Base-by-base conservation (phyloP, 2,888 invertebrate species). In the Diadegma fenestrale region DNA sequence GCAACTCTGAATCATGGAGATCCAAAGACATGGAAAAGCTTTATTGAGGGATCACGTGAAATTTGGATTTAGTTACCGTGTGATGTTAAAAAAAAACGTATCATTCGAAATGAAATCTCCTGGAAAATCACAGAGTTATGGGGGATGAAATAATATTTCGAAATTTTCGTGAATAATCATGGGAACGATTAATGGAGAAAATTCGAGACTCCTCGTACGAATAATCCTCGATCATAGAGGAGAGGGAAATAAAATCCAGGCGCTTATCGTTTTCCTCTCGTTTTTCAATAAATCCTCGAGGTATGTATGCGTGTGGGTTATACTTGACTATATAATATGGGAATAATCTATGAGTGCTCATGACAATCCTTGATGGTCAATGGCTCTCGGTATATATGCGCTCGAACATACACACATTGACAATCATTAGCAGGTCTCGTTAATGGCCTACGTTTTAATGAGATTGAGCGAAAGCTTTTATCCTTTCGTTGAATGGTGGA, bases 401-500 rank as follows among this genome's bases (percentile, higher is more conserved):
- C 26, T 58, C 26, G 37, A 54, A 61, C 51, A 66, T 71, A 51
- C 63, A 78, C 69, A 72, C 51, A 77, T 83, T 68, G 73, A 88
- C 86, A 90, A 90, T 90, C 90, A 90, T 90, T 90, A 90, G 89
- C 85, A 88, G 78, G 87, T 82, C 85, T 88, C 88, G 90, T 90
- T 90, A 90, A 90, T 90, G 90, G 89, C 88, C 88, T 77, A 68
- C 88, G 90, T 91, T 90, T 91, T 90, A 91, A 91, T 91, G 90
- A 80, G 82, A 80, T 73, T 73, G 73, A 75, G 61, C 75, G 77
- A 61, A 80, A 88, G 90, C 89, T 89, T 90, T 90, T 89, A 90
- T 90, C 90, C 87, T 87, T 87, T 87, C 82, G 86, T 82, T 85
- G 88, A 90, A 89, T 91, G 37, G 37, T 90, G 89, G 91, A 90